phyloP scores from a whole-genome alignment of 2,888 invertebrate species.

The Tolmerus cingulatus region DNA sequence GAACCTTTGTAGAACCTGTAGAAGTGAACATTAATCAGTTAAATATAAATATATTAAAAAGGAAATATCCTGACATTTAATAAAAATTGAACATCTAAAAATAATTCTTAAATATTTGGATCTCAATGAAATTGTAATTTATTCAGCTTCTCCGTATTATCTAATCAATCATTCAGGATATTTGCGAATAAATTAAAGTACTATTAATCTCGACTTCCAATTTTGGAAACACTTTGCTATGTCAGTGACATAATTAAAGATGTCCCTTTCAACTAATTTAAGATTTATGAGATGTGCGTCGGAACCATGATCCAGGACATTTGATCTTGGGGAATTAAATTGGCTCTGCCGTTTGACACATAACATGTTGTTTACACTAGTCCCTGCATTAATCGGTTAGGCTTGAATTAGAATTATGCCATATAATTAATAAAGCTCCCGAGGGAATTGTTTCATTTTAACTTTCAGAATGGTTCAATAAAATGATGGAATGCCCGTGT shows the following conservation, averaged over 20 bases:
- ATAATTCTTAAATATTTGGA: neutral
- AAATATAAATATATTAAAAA: no score
- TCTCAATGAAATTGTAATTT: neutral
- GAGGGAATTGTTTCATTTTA: neutral
- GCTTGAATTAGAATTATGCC: neutral
- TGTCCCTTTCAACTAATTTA: neutral
- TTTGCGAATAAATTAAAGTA: neutral
- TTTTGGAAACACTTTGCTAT: neutral
- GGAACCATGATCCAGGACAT: neutral
- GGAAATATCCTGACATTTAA: neutral
- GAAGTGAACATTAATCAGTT: no score
- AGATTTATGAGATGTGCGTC: neutral
- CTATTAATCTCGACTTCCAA: conserved; percentile 8
- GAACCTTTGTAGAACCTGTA: no score
- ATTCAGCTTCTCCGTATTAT: neutral
- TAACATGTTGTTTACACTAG: neutral
- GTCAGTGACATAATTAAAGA: neutral
- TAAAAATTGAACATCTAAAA: neutral
- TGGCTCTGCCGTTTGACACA: neutral
- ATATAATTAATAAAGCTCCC: neutral
- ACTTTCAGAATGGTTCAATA: neutral
- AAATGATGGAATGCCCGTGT: neutral
- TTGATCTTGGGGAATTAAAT: neutral
- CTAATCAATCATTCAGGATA: neutral
- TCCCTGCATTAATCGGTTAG: neutral